Evolutionary conservation across 2,888 invertebrate genomes (phyloP), one percentile per base, ranked within the genome.

Genomic region (Zhuqinia jingwanae): DNA sequence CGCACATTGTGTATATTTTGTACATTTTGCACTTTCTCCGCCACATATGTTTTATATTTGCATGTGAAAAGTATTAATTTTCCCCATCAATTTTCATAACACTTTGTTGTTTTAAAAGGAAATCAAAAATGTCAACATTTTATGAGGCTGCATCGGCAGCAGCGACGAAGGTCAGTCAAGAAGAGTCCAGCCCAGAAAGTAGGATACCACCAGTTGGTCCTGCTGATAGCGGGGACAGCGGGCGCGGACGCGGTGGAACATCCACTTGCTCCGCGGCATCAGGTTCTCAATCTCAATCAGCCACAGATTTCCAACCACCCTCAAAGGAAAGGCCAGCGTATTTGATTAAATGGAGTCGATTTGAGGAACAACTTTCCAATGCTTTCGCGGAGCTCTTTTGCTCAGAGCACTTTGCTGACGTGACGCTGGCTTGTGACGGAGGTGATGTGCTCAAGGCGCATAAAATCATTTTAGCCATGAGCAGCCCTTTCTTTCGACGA

Each of bases 361-460:
- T 90, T 75, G 88, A 90, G 36, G 89, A 89, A n/a, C 89, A 89
- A 60, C 79, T 90, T 22, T 78, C 83, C 42, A 81, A 81, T 17
- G 89, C 89, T 5, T 88, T 90, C 50, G 86, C 89, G 0, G 85
- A 87, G 75, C 81, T 90, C 17, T 89, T 88, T 76, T 87, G 85
- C 27, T 87, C 88, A 63, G 88, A 89, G 75, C 88, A 89, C n/a
- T 88, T 89, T 56, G 85, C 83, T 0, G 89, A 90, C 53, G 88
- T 89, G 20, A 90, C 90, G 3, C 73, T 90, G 8, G 85, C 88
- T 11, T 89, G 97, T 95, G 97, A 97, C 95, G 97, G 97, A 94
- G 97, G 97, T 94, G 96, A 96, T 94, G 96, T 96, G 93, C 96
- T 97, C 93, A 96, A 97, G 94, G 97, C 97, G 94, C 97, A 98